A percentile compares a stretch with the other conserved stretches of the same genome.
Conservation (phyloP, 2,113 vertebrate genomes). For the Heterotilapia buettikoferi region DNA sequence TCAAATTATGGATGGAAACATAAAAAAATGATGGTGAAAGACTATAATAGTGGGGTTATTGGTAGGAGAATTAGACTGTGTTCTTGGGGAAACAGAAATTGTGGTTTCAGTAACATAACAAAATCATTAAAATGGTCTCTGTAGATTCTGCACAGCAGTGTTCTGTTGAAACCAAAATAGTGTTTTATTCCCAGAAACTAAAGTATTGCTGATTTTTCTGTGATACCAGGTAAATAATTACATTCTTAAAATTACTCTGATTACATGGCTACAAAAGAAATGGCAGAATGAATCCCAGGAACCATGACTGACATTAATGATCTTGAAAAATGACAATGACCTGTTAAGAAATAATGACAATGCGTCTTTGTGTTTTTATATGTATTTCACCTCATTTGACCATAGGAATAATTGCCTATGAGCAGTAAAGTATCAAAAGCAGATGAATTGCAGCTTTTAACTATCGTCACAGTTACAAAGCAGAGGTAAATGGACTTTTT, state of each 20-base stretch:
- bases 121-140: background rate
- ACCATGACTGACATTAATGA: background rate
- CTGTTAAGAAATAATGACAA: background rate
- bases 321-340: constrained; percentile 10
- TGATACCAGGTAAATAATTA: background rate
- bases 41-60: background rate
- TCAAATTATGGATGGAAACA: background rate
- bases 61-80: background rate
- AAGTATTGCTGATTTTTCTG: background rate
- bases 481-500: background rate
- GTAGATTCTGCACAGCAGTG: background rate
- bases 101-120: background rate
- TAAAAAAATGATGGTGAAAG: background rate
- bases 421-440: background rate
- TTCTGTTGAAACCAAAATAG: background rate
- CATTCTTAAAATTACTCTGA: background rate
- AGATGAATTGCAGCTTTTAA: background rate
- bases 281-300: background rate
- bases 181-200: background rate
- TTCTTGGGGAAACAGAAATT: background rate
- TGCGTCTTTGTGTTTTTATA: background rate
- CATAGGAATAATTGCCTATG: background rate
- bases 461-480: background rate
- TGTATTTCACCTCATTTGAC: background rate
- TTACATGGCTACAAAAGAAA: background rate